Evolutionary conservation across 1,140 invertebrate genomes (phyloP).

Genomic region (Drosophila mojavensis): DNA sequence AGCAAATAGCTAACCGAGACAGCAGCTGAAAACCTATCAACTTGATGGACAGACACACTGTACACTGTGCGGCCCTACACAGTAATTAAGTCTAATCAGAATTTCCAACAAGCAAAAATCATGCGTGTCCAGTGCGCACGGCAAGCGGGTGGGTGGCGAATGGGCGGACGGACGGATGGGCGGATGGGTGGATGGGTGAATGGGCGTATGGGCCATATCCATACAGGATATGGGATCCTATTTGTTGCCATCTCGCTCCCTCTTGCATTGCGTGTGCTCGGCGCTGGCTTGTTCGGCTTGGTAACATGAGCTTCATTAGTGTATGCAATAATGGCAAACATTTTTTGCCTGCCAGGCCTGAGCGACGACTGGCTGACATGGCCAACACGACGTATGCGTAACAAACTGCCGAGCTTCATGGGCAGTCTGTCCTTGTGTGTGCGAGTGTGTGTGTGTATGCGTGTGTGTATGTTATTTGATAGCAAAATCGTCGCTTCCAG

Average conservation of each 20-base stretch:
- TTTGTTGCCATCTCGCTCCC: background rate
- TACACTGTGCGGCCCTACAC: constrained; percentile 46
- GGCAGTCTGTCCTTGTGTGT: constrained; percentile 9
- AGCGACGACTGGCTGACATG: constrained; percentile 50
- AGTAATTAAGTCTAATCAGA: constrained; percentile 83
- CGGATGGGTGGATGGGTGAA: background rate
- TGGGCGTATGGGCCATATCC: constrained; percentile 4
- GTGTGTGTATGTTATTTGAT: constrained; percentile 63
- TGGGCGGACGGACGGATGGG: background rate
- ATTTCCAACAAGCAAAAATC: constrained; percentile 82
- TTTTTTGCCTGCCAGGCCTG: constrained; percentile 77
- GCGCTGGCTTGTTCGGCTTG: constrained; percentile 15
- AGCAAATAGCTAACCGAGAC: constrained; percentile 15
- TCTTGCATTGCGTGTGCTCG: background rate
- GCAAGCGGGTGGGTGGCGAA: background rate
- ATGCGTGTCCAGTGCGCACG: constrained; percentile 67
- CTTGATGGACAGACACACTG: constrained; percentile 71
- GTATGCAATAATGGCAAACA: constrained; percentile 82
- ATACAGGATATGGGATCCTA: constrained; percentile 28
- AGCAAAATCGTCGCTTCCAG: constrained; percentile 61
- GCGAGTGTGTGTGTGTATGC: constrained; percentile 19
- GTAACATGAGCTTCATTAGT: constrained; percentile 83
- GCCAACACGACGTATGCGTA: constrained; percentile 64
- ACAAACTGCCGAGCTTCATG: constrained; percentile 35
- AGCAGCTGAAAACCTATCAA: constrained; percentile 72